Percentiles rank a stretch among this genome's conserved stretches.
Conservation (phyloP, 2,113 vertebrate species). For the Aix galericulata region DNA sequence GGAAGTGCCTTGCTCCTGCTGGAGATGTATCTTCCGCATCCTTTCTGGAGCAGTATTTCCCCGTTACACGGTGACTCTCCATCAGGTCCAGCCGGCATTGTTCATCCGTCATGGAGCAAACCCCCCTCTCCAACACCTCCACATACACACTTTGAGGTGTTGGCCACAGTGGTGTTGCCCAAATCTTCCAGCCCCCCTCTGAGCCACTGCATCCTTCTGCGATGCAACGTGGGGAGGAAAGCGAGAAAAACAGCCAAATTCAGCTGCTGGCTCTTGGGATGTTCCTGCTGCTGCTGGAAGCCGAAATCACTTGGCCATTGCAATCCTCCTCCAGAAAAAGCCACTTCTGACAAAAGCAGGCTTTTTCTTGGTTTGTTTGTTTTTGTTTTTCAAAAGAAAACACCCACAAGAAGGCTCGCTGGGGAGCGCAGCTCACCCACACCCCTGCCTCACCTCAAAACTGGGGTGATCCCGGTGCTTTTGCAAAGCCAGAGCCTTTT, state of each 20-base stretch:
- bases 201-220: not conserved
- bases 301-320: not conserved
- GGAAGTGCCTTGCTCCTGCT: not conserved
- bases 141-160: not conserved
- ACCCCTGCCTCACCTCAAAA: not conserved
- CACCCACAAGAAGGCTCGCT: accelerated
- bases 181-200: not conserved
- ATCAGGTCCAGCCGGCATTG: not conserved
- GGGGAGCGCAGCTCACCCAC: accelerated
- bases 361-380: not conserved
- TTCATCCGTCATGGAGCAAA: not conserved
- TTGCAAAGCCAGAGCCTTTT: not conserved
- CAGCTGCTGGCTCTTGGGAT: not conserved
- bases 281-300: not conserved
- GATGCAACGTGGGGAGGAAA: not conserved
- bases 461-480: accelerated
- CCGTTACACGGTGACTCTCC: not conserved
- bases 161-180: not conserved
- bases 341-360: not conserved
- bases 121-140: accelerated
- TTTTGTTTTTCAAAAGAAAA: not conserved
- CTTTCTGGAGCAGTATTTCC: not conserved
- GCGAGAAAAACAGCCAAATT: not conserved
- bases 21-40: not conserved
- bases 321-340: not conserved